These are phyloP conservation scores for Epistrophe grossulariae DNA, from an alignment of 2,888 invertebrate genomes.

Conservation along the genomic window DNA sequence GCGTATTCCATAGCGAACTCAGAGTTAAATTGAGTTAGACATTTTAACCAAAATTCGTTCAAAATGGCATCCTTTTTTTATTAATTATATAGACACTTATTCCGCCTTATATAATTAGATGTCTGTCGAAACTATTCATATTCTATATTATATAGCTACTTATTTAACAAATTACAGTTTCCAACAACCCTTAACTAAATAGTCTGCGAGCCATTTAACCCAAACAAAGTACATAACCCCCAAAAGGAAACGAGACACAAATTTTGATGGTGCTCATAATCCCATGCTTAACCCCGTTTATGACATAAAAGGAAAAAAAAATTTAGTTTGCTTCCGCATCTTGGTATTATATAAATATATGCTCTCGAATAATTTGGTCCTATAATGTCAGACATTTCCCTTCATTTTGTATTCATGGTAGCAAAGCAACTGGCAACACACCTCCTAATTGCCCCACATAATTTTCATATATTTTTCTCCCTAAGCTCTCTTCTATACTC, in stretches of 20 bases:
- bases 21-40: too few species aligned
- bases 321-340: slow-evolving; percentile 6
- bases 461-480: slow-evolving; percentile 61
- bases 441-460: slow-evolving; percentile 66
- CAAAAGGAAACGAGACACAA: slow-evolving; percentile 37
- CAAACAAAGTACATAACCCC: slow-evolving; percentile 16
- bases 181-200: background rate
- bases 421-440: slow-evolving; percentile 36
- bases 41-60: too few species aligned
- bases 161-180: slow-evolving; percentile 41
- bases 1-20: too few species aligned
- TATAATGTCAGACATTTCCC: slow-evolving; percentile 48
- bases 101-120: slow-evolving; percentile 28
- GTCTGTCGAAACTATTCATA: slow-evolving; percentile 28
- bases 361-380: slow-evolving; percentile 36
- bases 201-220: slow-evolving; percentile 19
- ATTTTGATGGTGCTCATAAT: slow-evolving; percentile 51
- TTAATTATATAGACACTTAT: background rate
- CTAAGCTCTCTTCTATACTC: background rate
- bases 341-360: background rate
- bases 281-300: slow-evolving; percentile 32
- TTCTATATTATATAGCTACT: background rate
- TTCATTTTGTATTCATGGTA: slow-evolving; percentile 70
- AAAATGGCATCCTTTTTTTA: too few species aligned
- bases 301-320: background rate